Evolutionary conservation across 2,113 vertebrate genomes (phyloP).

Genomic region (Cranoglanis bouderius): DNA sequence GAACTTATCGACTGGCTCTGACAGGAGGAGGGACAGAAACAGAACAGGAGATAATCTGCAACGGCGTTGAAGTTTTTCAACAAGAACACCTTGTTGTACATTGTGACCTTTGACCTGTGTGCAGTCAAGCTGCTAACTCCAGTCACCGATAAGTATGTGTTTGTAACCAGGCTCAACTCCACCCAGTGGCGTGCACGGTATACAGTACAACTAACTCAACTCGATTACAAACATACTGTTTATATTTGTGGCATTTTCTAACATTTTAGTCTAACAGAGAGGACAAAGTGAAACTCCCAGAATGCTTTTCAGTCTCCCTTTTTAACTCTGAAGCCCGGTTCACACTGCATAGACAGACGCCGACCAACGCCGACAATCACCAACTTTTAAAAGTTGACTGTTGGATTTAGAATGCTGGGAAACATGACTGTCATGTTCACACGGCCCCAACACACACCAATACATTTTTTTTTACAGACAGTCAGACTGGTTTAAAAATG

Average conservation of each 20-base stretch:
- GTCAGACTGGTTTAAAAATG: no score
- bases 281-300: background rate
- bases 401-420: no score
- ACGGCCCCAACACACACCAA: no score
- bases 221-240: no score
- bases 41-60: background rate
- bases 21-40: background rate
- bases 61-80: background rate
- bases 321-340: no score
- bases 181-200: background rate
- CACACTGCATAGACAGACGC: no score
- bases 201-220: background rate
- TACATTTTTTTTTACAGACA: no score
- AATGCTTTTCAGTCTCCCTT: background rate
- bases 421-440: no score
- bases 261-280: background rate
- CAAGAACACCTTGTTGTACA: background rate
- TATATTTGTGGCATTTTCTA: no score
- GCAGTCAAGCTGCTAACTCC: background rate
- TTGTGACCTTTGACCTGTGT: background rate
- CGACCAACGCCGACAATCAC: no score
- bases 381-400: no score
- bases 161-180: background rate
- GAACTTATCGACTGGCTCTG: conserved; percentile 19
- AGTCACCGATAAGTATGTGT: background rate